phyloP scores from a whole-genome alignment of 2,888 invertebrate species.

The Agriopis leucophaearia region DNA sequence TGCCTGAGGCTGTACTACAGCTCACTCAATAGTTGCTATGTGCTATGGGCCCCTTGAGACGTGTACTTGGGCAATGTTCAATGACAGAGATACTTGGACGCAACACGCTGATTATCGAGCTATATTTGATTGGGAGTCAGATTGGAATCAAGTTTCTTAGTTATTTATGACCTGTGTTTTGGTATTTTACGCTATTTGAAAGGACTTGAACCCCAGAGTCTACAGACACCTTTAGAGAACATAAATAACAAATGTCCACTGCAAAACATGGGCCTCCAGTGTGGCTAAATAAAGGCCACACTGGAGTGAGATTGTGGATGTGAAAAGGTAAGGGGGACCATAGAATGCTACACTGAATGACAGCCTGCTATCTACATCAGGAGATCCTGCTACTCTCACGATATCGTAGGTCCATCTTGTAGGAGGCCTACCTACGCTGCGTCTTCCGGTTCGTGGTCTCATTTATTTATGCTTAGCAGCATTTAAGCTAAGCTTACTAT shows the following conservation, averaged over 20 bases:
- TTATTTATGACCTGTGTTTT: constrained; percentile 10
- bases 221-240: no score
- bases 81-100: constrained; percentile 52
- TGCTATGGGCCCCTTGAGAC: constrained; percentile 66
- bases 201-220: not conserved
- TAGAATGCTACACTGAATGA: no score
- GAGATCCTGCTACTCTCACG: no score
- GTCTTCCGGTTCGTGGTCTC: no score
- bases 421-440: no score
- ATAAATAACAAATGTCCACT: no score
- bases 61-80: constrained; percentile 70
- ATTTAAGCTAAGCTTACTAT: not conserved
- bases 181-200: not conserved
- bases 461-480: not conserved
- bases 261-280: no score
- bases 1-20: constrained; percentile 57
- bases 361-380: no score
- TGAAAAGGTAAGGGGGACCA: no score
- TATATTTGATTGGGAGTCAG: constrained; percentile 44
- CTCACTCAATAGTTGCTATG: constrained; percentile 20
- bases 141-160: not conserved
- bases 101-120: constrained; percentile 12
- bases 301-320: no score
- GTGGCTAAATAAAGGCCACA: no score
- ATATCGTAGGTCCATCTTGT: no score